Base-by-base conservation (phyloP, 2,113 vertebrate species). In the Calyptomena viridis region DNA sequence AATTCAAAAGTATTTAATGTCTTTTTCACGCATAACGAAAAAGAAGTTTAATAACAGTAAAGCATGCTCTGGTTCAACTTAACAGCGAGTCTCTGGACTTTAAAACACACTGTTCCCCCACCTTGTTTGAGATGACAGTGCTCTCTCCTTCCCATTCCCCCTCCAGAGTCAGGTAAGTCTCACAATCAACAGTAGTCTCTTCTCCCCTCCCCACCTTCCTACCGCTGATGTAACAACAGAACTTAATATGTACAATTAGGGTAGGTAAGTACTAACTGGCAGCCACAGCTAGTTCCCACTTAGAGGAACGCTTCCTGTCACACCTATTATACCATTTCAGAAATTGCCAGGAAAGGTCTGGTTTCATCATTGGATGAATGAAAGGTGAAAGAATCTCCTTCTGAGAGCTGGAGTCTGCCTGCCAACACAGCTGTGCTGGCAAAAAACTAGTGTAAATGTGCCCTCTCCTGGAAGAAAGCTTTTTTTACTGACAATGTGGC, bases 401-500 rank as follows among this genome's bases (percentile, higher is more conserved):
- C 52, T 71, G 8, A 1, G 9, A 28, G 22, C 64, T 93, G 60
- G n/a, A 87, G 20, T 42, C n/a, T 59, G 74, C 56, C 69, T 67
- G 40, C 49, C 44, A 73, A 62, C 31, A 55, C 40, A 77, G 77
- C 40, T 39, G 33, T 40, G 37, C 30, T 83, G 47, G 47, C 77
- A 84, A 50, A 87, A 71, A 67, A 12, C 31, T 3, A 1, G 50
- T 62, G n/a, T 56, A 91, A 87, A 94, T 47, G 47, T 90, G 82
- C 69, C 85, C 50, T 28, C 88, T 93, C 74, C 74, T 78, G 90
- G 69, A 75, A 84, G 52, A 89, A 93, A 59, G 13, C 8, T 78
- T 75, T 74, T 85, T 58, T 64, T 68, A 39, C 33, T 86, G 47
- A 83, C 28, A 72, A 46, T 4, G n/a, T 8, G 35, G 39, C n/a